Evolutionary conservation across 2,797 vertebrate species (phyloP).

Genomic region (Hemitrygon akajei): DNA sequence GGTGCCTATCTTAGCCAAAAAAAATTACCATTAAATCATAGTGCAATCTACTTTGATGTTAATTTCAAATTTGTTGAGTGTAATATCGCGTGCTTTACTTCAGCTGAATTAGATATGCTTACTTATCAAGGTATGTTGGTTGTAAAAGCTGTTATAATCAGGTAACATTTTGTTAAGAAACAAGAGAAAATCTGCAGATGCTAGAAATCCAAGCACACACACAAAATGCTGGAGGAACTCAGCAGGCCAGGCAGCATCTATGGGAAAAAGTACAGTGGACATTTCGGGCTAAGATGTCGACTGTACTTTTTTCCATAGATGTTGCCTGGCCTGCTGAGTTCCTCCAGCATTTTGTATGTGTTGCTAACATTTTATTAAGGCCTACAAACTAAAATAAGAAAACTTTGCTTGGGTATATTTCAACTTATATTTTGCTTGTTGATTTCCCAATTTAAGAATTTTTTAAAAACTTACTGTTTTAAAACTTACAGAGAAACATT

Average conservation of each 20-base stretch:
- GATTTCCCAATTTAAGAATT: not conserved
- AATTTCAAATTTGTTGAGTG: not conserved
- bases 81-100: not conserved
- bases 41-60: not conserved
- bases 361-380: not conserved
- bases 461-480: not conserved
- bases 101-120: not conserved
- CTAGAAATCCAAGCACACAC: no score
- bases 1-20: not conserved
- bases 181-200: no score
- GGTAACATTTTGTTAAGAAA: not conserved
- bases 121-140: not conserved
- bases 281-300: no score
- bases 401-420: not conserved
- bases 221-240: no score
- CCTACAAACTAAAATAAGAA: not conserved
- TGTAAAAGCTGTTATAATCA: no score
- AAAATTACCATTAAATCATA: not conserved
- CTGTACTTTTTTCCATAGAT: no score
- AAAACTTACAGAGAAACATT: not conserved
- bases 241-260: no score
- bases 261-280: no score
- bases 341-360: no score
- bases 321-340: no score
- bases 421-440: not conserved